Evolutionary conservation across 2,888 invertebrate species (phyloP), one percentile per base, ranked within the genome.

Genomic region (Conops quadrifasciatus): DNA sequence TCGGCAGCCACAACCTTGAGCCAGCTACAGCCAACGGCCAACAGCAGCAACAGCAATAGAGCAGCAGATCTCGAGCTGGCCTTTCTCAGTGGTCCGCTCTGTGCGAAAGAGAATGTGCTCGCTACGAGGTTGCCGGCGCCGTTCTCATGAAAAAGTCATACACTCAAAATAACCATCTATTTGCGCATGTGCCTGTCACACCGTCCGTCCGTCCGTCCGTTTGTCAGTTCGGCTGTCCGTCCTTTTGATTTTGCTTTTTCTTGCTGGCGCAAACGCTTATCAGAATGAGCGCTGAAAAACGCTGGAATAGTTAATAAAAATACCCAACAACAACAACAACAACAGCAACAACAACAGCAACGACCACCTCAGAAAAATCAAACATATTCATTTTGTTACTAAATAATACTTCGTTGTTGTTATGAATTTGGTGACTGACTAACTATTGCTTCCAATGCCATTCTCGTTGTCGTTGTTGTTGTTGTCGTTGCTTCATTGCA

Each of bases 1-100:
- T 79, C 77, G 81, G 78, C 81, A n/a, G n/a, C n/a, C 79, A 80
- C 82, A 82, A 82, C 81, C 82, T 81, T 81, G 81, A 58, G 51
- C 47, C 53, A 26, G 16, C 7, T 19, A 67, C 26, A 21, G 13
- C 36, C 67, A 53, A 47, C 21, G 15, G 16, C 28, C 45, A 63
- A 19, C 51, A 47, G n/a, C 59, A 60, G 43, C 47, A 26, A 30
- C 47, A 51, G 7, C 36, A 56, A 45, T 28, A 19, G 51, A 7
- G 36, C 67, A 59, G 19, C 16, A 47, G 59, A 56, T 21, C 21
- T 11, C 26, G 59, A 21, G 58, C 64, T 28, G 59, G 45, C 19
- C 21, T 43, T 62, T 36, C 59, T 66, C 53, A 49, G 30, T 53
- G 24, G 43, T 26, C 51, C 16, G 30, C 60, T 60, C 60, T 49